A percentile compares a stretch with the other conserved stretches of the same genome.
Conservation (phyloP, 1,140 invertebrate genomes). For the Aradophagus sp. region DNA sequence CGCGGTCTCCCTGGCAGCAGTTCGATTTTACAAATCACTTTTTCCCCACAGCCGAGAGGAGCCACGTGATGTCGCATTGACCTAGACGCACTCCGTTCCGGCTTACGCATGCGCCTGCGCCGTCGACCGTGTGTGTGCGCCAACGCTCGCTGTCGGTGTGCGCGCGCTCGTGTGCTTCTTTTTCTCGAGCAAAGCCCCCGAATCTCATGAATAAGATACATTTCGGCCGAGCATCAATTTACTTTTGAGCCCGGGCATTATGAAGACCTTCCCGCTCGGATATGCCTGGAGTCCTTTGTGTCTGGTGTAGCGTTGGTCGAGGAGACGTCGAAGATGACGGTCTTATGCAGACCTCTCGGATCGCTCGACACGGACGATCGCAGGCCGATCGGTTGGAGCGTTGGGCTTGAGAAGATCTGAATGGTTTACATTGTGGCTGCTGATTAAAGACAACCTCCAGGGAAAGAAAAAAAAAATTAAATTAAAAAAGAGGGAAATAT, state of each 20-base stretch:
- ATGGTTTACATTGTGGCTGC: too few relatives aligned
- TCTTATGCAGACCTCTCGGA: too few relatives aligned
- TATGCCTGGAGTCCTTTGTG: too few relatives aligned
- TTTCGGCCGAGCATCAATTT: slow-evolving; percentile 36
- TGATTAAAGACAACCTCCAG: too few relatives aligned
- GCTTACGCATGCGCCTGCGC: slow-evolving; percentile 28
- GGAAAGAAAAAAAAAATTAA: too few relatives aligned
- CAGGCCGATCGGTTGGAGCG: too few relatives aligned
- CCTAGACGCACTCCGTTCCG: slow-evolving; percentile 24
- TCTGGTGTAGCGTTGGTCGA: too few relatives aligned
- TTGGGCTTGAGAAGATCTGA: too few relatives aligned
- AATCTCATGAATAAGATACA: slow-evolving; percentile 41
- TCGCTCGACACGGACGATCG: too few relatives aligned
- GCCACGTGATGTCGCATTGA: slow-evolving; percentile 48
- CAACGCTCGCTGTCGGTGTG: not conserved
- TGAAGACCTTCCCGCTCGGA: too few relatives aligned
- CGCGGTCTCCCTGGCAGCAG: not conserved
- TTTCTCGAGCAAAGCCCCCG: slow-evolving; percentile 29
- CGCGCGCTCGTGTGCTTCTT: slow-evolving; percentile 16
- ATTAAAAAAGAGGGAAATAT: too few relatives aligned
- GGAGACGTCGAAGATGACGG: too few relatives aligned
- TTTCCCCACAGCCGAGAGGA: slow-evolving; percentile 13
- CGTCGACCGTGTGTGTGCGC: slow-evolving; percentile 9
- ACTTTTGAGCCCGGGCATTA: not conserved
- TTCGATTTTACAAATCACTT: slow-evolving; percentile 26